These are phyloP conservation scores for Erebia palarica DNA, from an alignment of 2,888 invertebrate genomes.

Conservation along the genomic window DNA sequence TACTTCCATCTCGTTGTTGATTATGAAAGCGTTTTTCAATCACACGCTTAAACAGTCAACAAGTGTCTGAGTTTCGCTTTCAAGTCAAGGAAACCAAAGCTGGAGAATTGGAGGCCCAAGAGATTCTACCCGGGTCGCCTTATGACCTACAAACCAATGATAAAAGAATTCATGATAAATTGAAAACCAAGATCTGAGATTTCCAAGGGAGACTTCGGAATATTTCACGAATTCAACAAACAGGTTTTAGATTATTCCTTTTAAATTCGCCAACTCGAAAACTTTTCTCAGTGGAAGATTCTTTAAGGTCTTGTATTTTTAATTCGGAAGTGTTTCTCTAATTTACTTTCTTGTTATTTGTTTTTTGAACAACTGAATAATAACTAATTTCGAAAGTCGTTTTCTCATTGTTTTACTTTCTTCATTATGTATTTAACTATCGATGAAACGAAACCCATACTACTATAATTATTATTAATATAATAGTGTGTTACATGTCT, in stretches of 20 bases:
- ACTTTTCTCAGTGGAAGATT: slow-evolving; percentile 16
- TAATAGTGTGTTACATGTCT: no score
- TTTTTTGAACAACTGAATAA: slow-evolving; percentile 19
- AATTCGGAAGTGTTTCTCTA: slow-evolving; percentile 20
- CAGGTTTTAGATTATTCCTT: background rate
- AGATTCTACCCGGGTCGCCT: background rate
- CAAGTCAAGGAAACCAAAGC: background rate
- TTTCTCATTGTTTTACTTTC: background rate
- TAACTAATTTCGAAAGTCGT: slow-evolving; percentile 13
- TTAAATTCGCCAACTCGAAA: slow-evolving; percentile 7
- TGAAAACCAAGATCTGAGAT: background rate
- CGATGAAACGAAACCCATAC: no score
- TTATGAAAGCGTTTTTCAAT: background rate
- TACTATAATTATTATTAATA: no score
- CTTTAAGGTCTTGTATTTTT: slow-evolving; percentile 14
- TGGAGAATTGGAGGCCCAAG: background rate
- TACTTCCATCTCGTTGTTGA: background rate
- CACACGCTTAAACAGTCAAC: background rate
- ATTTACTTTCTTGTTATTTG: slow-evolving; percentile 19
- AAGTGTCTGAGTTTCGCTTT: background rate
- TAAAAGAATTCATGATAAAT: no score
- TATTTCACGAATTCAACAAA: background rate
- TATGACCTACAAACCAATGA: background rate
- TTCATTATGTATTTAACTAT: background rate
- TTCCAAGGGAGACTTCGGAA: background rate